Conservation (phyloP, 1,140 invertebrate genomes). For the Aphidius ervi region DNA sequence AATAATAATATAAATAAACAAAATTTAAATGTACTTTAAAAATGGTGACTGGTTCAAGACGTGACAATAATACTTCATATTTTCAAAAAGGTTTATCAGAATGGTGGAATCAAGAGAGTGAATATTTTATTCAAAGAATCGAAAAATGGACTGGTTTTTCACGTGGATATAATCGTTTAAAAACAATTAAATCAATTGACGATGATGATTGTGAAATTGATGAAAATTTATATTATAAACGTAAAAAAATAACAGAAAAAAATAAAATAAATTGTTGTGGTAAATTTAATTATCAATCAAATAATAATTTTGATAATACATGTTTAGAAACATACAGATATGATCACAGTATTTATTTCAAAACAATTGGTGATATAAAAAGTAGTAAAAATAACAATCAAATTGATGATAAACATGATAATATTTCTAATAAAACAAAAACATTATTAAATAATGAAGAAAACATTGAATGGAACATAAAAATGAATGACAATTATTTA, state of each 20-base stretch:
- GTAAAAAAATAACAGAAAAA: slow-evolving; percentile 29
- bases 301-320: slow-evolving; percentile 40
- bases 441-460: background rate
- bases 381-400: slow-evolving; percentile 25
- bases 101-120: slow-evolving; percentile 48
- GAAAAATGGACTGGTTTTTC: slow-evolving; percentile 44
- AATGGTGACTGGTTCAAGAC: slow-evolving; percentile 15
- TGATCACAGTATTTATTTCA: slow-evolving; percentile 51
- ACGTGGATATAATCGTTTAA: slow-evolving; percentile 45
- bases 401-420: background rate
- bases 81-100: slow-evolving; percentile 37
- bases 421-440: background rate
- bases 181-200: slow-evolving; percentile 33
- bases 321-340: slow-evolving; percentile 46
- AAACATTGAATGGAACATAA: slow-evolving; percentile 5
- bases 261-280: slow-evolving; percentile 42
- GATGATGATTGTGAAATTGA: slow-evolving; percentile 27
- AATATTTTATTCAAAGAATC: slow-evolving; percentile 44
- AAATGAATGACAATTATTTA: background rate
- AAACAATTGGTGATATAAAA: slow-evolving; percentile 45
- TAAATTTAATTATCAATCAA: slow-evolving; percentile 44
- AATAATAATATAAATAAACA: background rate
- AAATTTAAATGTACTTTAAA: background rate
- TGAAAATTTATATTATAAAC: slow-evolving; percentile 26
- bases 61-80: slow-evolving; percentile 18